phyloP scores from a whole-genome alignment of 2,113 vertebrate species.

The Phasianus colchicus region DNA sequence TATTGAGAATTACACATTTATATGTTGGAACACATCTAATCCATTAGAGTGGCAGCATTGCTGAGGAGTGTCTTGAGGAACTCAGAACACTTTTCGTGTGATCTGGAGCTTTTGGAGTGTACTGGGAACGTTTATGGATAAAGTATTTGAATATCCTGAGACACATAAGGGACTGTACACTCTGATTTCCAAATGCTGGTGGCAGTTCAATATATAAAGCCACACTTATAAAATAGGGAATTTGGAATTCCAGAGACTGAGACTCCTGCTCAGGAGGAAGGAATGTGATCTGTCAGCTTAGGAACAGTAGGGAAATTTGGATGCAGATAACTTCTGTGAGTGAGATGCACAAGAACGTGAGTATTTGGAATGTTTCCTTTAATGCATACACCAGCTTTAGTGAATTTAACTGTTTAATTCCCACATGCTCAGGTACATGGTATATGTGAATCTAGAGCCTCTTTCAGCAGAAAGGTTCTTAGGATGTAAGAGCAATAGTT shows the following conservation, averaged over 20 bases:
- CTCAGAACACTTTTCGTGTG: neutral
- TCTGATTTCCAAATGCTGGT: neutral
- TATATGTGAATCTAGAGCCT: neutral
- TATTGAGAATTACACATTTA: neutral
- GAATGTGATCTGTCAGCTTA: neutral
- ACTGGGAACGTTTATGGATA: neutral
- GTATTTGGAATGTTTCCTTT: neutral
- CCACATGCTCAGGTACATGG: no score
- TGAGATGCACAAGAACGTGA: neutral
- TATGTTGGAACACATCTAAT: neutral
- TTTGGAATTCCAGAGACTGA: neutral
- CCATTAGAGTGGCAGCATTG: neutral
- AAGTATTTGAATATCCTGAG: neutral
- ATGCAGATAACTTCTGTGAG: neutral
- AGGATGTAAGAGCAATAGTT: neutral
- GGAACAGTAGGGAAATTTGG: neutral
- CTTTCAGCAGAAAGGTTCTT: neutral
- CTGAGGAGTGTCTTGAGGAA: neutral
- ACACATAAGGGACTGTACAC: no score
- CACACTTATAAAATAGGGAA: neutral
- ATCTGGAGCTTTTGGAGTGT: neutral
- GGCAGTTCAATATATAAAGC: neutral
- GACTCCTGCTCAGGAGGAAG: neutral
- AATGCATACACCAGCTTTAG: neutral
- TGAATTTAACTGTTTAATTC: neutral